Conservation (phyloP, 2,113 vertebrate species). For the Corapipo altera region DNA sequence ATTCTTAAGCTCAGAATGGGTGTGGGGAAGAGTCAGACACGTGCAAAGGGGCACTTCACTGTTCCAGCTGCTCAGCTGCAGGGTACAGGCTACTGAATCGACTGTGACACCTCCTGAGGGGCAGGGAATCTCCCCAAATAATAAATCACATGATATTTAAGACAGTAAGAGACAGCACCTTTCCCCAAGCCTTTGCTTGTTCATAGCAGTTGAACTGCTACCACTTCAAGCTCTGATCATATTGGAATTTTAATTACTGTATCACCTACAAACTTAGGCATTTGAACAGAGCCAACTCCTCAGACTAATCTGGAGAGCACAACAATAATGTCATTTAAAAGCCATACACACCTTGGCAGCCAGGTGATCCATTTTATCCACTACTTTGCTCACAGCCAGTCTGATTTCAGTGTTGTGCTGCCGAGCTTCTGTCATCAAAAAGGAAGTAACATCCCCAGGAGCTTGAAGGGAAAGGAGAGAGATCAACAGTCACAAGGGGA, state of each 20-base stretch:
- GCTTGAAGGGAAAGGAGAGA: conserved; percentile 62
- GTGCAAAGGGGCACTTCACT: not conserved
- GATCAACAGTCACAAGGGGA: not conserved
- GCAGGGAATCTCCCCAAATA: not conserved
- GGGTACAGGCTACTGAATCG: not conserved
- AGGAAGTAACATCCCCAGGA: conserved; percentile 87
- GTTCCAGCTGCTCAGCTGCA: not conserved
- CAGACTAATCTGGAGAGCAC: not conserved
- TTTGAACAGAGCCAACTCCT: not conserved
- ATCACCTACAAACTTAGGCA: not conserved
- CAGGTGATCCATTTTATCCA: conserved; percentile 93
- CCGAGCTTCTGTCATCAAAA: conserved; percentile 94
- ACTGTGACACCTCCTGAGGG: not conserved
- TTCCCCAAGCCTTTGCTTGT: not conserved
- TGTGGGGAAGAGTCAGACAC: not conserved
- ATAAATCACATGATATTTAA: rapidly evolving
- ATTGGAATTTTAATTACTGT: not conserved
- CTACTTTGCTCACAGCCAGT: conserved; percentile 87
- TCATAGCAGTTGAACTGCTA: not conserved
- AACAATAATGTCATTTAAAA: not conserved
- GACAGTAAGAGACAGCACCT: not conserved
- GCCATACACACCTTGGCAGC: conserved; percentile 80
- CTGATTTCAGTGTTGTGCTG: conserved; percentile 96
- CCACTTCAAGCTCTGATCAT: not conserved
- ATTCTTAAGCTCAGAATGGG: not conserved